phyloP scores from a whole-genome alignment of 2,888 invertebrate genomes.

The Rhodophaea formosa region DNA sequence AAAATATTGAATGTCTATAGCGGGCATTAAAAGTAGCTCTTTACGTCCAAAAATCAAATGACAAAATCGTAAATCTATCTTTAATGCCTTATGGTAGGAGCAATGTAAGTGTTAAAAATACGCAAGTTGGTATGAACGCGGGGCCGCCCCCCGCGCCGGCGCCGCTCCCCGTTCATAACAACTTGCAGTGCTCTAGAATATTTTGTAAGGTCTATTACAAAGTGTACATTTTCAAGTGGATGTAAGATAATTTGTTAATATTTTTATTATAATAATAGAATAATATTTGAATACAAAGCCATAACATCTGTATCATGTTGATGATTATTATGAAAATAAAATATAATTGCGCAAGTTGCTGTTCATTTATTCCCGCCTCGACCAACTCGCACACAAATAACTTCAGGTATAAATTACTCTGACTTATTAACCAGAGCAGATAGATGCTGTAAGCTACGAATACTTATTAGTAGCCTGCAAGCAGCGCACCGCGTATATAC shows the following conservation, averaged over 20 bases:
- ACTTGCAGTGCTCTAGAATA: slow-evolving; percentile 61
- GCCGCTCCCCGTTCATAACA: slow-evolving; percentile 36
- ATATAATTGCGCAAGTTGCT: slow-evolving; percentile 58
- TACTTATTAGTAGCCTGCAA: too few species aligned
- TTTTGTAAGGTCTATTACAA: slow-evolving; percentile 76
- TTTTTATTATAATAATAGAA: slow-evolving; percentile 79
- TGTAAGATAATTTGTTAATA: slow-evolving; percentile 81
- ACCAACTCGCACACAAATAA: background rate
- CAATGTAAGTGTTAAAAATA: slow-evolving; percentile 61
- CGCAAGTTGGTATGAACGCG: slow-evolving; percentile 48
- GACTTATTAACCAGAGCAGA: too few species aligned
- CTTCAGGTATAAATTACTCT: slow-evolving; percentile 4
- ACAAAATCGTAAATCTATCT: slow-evolving; percentile 42
- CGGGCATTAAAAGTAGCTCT: slow-evolving; percentile 49
- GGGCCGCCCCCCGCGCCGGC: slow-evolving; percentile 4
- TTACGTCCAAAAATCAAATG: slow-evolving; percentile 46
- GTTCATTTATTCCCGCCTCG: slow-evolving; percentile 1
- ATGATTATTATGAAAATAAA: slow-evolving; percentile 77
- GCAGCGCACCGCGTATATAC: too few species aligned
- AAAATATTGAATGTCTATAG: slow-evolving; percentile 36
- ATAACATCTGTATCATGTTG: slow-evolving; percentile 81
- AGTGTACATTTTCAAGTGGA: slow-evolving; percentile 79
- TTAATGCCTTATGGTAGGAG: slow-evolving; percentile 60
- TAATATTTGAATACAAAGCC: slow-evolving; percentile 78
- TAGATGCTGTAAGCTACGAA: too few species aligned